These are phyloP conservation scores for Columba livia DNA, from an alignment of 2,113 vertebrate genomes.

Conservation along the genomic window DNA sequence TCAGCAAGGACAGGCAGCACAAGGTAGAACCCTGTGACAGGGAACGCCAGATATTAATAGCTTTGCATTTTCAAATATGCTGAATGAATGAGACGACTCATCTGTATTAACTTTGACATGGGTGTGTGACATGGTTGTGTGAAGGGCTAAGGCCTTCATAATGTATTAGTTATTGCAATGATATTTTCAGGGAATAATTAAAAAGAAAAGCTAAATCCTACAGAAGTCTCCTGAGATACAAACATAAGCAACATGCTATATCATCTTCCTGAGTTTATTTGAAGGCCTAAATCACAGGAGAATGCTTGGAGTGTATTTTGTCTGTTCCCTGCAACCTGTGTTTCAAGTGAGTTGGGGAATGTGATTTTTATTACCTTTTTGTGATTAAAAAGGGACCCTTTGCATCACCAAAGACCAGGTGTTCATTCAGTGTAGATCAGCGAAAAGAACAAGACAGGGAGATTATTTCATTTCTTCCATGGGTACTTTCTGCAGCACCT, in stretches of 20 bases:
- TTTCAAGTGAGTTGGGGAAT: not conserved
- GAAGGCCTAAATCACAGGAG: not conserved
- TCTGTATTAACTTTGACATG: not conserved
- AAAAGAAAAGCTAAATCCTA: not conserved
- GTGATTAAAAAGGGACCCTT: not conserved
- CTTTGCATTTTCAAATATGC: not conserved
- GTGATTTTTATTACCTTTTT: not conserved
- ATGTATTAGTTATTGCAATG: not conserved
- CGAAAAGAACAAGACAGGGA: not conserved
- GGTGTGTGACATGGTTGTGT: not conserved
- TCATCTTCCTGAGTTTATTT: not conserved
- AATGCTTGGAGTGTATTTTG: not conserved
- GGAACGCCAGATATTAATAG: rapidly evolving
- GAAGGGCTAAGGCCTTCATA: not conserved
- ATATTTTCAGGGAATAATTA: not conserved
- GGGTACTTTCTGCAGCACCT: not conserved
- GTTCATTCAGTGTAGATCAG: not conserved
- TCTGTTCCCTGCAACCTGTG: not conserved
- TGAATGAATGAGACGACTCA: not conserved
- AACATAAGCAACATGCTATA: not conserved
- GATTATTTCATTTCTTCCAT: not conserved
- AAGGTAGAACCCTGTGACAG: not conserved
- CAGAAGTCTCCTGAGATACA: not conserved
- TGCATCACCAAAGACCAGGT: not conserved
- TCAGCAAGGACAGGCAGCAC: not conserved